A percentile compares a stretch with the other conserved stretches of the same genome.
Conservation (phyloP, 2,888 invertebrate genomes). For the Ophion ventricosus region DNA sequence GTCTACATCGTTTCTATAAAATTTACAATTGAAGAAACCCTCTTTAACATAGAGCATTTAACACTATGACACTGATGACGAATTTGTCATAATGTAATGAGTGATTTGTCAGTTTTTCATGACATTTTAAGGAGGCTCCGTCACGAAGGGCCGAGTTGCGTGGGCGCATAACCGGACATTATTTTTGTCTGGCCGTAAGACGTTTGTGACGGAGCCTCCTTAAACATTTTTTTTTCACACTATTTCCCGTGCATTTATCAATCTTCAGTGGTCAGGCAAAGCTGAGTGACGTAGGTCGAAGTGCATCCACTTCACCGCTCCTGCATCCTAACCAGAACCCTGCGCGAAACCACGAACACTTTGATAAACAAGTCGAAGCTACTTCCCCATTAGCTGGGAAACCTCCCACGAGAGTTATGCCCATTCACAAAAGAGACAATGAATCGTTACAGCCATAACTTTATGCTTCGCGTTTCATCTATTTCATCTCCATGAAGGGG, state of each 20-base stretch:
- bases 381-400: not conserved
- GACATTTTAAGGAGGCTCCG: too few relatives aligned
- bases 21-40: too few relatives aligned
- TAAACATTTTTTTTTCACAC: too few relatives aligned
- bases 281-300: conserved; percentile 15
- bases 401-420: not conserved
- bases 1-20: too few relatives aligned
- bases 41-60: too few relatives aligned
- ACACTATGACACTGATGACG: too few relatives aligned
- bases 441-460: not conserved
- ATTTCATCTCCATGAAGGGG: not conserved
- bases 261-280: conserved; percentile 33
- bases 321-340: not conserved
- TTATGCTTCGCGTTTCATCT: not conserved
- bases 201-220: too few relatives aligned
- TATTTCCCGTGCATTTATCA: conserved; percentile 57
- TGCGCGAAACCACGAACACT: not conserved
- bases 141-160: too few relatives aligned
- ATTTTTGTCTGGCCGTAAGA: too few relatives aligned
- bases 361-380: not conserved
- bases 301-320: conserved; percentile 30
- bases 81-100: too few relatives aligned
- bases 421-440: not conserved
- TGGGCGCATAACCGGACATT: too few relatives aligned
- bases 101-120: too few relatives aligned